phyloP scores from a whole-genome alignment of 1,140 invertebrate genomes.

The Pissodes strobi region DNA sequence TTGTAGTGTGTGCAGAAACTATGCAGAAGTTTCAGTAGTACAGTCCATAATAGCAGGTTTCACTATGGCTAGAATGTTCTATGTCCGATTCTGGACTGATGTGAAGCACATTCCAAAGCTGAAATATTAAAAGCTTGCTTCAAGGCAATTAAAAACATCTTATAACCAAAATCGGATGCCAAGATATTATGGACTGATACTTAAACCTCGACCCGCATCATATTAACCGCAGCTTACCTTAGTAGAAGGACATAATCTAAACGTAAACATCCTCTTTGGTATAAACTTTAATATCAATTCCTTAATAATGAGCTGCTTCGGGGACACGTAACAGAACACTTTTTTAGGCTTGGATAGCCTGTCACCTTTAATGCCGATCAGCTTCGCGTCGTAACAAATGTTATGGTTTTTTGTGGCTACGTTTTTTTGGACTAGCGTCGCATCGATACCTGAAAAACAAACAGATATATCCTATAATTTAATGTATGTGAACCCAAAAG shows the following conservation, averaged over 20 bases:
- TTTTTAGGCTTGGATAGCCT: constrained; percentile 75
- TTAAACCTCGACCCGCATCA: too few relatives aligned
- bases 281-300: constrained; percentile 92
- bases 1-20: too few relatives aligned
- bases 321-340: constrained; percentile 85
- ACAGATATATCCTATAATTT: neutral
- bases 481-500: too few relatives aligned
- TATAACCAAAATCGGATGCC: too few relatives aligned
- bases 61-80: too few relatives aligned
- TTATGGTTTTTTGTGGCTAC: constrained; percentile 82
- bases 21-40: too few relatives aligned
- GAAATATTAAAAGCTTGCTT: too few relatives aligned
- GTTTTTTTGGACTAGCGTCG: constrained; percentile 84
- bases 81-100: too few relatives aligned
- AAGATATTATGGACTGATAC: too few relatives aligned
- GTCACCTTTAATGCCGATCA: constrained; percentile 72
- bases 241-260: constrained; percentile 88
- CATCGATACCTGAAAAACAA: constrained; percentile 70
- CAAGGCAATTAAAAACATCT: too few relatives aligned
- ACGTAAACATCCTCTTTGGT: constrained; percentile 88
- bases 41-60: too few relatives aligned
- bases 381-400: constrained; percentile 83
- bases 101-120: too few relatives aligned
- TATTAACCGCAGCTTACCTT: constrained; percentile 63
- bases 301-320: constrained; percentile 88